Evolutionary conservation across 2,888 invertebrate genomes (phyloP), one percentile per base, ranked within the genome.

Genomic region (Acronicta alni): DNA sequence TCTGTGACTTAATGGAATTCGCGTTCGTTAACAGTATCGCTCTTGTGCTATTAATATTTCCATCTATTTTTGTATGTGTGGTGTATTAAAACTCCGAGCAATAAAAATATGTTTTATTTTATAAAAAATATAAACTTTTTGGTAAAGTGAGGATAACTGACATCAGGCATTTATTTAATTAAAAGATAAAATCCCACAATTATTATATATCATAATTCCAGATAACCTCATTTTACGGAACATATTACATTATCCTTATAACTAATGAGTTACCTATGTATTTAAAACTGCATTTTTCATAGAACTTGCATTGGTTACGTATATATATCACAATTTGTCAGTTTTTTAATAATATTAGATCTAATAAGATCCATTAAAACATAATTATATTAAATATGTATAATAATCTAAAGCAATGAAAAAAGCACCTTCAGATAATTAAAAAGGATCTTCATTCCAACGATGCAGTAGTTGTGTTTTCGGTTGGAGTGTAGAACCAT

Each of bases 51-150:
- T 48, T 57, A 53, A 63, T 66, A 75, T 71, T 71, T 75, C 58
- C 70, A 72, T 78, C 77, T 77, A 78, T 77, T 77, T 78, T 79
- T 78, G 66, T 78, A 75, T 75, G 64, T 73, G 64, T 65, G 52
- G 64, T 54, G 54, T 66, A 78, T 66, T 78, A 77, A 77, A 77
- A 70, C 64, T 74, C 51, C 61, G 56, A 52, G 65, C 72, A 76
- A 47, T 70, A 46, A 46, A 70, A 66, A 61, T 56, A 60, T 46
- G 53, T 71, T 75, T 75, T 77, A 67, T 74, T 66, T 54, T 66
- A 59, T 60, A 60, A 57, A 72, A 75, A 60, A 52, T 53, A 53
- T 59, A 17, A 44, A 20, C 20, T 16, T 45, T 32, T 54, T 9
- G 26, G 14, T 32, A 4, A 32, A 32, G 32, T 32, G 32, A 14